Conservation (phyloP, 92 coral and sea anemone species). For the Umimayanthus kanabou region DNA sequence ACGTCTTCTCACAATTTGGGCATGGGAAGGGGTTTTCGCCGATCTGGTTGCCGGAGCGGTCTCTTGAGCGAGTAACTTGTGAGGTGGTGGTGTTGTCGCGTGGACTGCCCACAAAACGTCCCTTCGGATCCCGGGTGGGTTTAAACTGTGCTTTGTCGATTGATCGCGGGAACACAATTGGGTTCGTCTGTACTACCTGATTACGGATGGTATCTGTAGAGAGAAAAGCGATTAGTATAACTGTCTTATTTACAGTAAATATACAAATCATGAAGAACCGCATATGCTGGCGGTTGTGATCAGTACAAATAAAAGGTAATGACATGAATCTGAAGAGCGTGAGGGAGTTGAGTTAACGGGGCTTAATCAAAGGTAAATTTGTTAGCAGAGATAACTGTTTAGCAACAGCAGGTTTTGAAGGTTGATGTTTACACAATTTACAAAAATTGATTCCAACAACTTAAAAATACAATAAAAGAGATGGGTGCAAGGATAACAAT, state of each 20-base stretch:
- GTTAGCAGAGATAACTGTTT: no score
- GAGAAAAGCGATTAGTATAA: background rate
- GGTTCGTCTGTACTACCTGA: background rate
- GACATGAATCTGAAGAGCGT: no score
- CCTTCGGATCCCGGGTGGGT: slow-evolving; percentile 26
- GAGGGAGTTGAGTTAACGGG: no score
- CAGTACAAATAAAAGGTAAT: no score
- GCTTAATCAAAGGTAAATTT: no score
- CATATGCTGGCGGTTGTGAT: no score
- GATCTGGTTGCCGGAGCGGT: background rate
- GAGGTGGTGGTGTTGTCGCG: background rate
- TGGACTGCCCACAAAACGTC: slow-evolving; percentile 20
- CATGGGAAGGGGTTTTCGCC: slow-evolving; percentile 40
- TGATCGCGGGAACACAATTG: background rate
- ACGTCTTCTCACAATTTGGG: slow-evolving; percentile 20
- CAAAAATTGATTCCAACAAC: no score
- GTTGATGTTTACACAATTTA: no score
- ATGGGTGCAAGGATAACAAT: no score
- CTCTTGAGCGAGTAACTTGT: background rate
- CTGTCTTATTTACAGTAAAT: background rate
- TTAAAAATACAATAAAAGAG: no score
- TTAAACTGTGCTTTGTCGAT: slow-evolving; percentile 7
- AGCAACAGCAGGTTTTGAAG: no score
- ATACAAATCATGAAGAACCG: background rate
- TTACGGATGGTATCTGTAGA: background rate